Percentiles rank a stretch among this genome's conserved stretches.
phyloP scores from a whole-genome alignment of 1,140 invertebrate species.

The Tetragnatha versicolor region DNA sequence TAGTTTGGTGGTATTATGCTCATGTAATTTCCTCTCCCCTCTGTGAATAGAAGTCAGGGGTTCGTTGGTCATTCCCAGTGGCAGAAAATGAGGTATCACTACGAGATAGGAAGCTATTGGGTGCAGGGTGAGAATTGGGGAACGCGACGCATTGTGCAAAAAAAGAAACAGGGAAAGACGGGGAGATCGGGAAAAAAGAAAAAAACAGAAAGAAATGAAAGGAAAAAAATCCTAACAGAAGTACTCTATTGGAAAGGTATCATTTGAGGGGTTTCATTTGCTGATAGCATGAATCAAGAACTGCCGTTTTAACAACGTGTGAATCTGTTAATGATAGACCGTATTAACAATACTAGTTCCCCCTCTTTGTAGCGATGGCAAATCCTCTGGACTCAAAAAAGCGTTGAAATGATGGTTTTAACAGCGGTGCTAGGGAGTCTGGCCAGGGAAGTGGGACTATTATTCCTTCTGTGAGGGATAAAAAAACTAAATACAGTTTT shows the following conservation, averaged over 20 bases:
- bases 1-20: neutral
- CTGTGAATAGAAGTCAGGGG: neutral
- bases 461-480: neutral
- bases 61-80: slow-evolving; percentile 37
- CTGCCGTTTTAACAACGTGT: slow-evolving; percentile 28
- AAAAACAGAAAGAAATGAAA: too few relatives aligned
- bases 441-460: neutral
- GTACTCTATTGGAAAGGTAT: slow-evolving; percentile 41
- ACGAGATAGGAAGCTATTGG: slow-evolving; percentile 24
- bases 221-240: too few relatives aligned
- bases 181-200: too few relatives aligned
- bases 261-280: slow-evolving; percentile 33
- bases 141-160: slow-evolving; percentile 22
- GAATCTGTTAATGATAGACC: slow-evolving; percentile 51
- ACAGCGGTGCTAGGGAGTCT: neutral
- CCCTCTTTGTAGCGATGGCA: slow-evolving; percentile 11
- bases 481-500: too few relatives aligned
- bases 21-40: slow-evolving; percentile 32
- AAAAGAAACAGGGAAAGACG: neutral
- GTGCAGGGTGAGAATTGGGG: slow-evolving; percentile 29
- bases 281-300: slow-evolving; percentile 28
- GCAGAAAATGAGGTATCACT: slow-evolving; percentile 48
- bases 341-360: slow-evolving; percentile 37
- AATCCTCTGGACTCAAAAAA: neutral
- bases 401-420: slow-evolving; percentile 7